Base-by-base conservation (phyloP, 2,797 vertebrate species). In the Emys orbicularis region DNA sequence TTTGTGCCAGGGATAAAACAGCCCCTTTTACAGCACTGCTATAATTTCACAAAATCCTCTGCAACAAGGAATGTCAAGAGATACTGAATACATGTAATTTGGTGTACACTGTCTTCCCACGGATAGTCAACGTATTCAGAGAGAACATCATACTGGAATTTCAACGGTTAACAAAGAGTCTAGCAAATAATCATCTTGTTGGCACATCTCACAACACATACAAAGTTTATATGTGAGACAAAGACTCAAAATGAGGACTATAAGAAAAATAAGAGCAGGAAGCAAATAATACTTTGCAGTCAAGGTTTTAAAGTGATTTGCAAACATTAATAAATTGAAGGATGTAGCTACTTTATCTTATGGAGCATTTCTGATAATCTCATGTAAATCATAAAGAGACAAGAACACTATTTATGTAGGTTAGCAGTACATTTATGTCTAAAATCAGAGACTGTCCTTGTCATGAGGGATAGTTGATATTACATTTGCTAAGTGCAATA, bases 51-150 rank as follows among this genome's bases (percentile, higher is more conserved):
- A 29, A 54, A 44, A 77, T 44, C 86, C 88, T 83, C 72, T 0
- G 76, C 84, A 44, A 65, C 21, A 1, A 0, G 59, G 79, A 72
- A 59, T 5, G 54, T 2, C 59, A 57, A 1, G 0, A 12, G 90
- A 12, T 5, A 4, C 61, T 61, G 84, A 19, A 82, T 3, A 85
- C 94, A 68, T 5, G 3, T n/a, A 56, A 41, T 10, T 57, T 10
- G 9, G 54, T 18, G 76, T 86, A 86, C 88, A 81, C 34, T 53
- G 44, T 10, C 1, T 5, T 57, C 5, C 18, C 16, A 77, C 41
- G 59, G 27, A 74, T 2, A 72, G 52, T 79, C 6, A 12, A 59
- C 52, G 27, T n/a, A 84, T 34, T 72, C 57, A 82, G 61, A 86
- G 92, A 52, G 44, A 88, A 12, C 0, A 11, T 8, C 83, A 2